Conservation (phyloP, 2,113 vertebrate genomes). For the Crotalus tigris region DNA sequence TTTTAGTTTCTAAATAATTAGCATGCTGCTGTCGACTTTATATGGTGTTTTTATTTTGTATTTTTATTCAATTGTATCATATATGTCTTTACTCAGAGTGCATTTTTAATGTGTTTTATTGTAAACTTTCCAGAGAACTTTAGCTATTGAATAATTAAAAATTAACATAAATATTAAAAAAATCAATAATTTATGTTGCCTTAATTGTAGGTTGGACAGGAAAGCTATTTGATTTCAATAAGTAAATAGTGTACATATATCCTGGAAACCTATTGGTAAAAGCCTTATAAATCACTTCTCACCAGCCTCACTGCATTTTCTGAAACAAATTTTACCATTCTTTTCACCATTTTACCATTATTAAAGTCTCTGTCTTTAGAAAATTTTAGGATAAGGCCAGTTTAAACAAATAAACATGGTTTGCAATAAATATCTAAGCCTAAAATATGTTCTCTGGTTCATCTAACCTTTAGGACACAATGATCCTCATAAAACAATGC, state of each 20-base stretch:
- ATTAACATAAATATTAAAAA: neutral
- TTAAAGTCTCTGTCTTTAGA: neutral
- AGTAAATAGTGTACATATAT: neutral
- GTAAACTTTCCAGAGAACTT: neutral
- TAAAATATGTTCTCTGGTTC: neutral
- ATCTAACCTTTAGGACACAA: conserved; percentile 7
- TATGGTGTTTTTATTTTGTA: neutral
- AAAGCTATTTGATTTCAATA: neutral
- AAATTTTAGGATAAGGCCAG: neutral
- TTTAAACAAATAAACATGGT: neutral
- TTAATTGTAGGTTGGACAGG: neutral
- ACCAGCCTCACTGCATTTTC: neutral
- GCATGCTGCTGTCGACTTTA: neutral
- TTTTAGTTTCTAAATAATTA: neutral
- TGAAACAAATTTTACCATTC: neutral
- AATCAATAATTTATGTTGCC: neutral
- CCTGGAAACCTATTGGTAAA: neutral
- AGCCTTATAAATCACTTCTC: neutral
- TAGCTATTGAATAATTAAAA: neutral
- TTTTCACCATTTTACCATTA: neutral
- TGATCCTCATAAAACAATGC: neutral
- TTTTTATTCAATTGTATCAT: neutral
- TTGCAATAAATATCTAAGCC: conserved; percentile 32
- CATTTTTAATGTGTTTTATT: neutral
- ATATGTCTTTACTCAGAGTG: neutral